Percentiles rank a stretch among this genome's conserved stretches.
These are phyloP conservation scores for Epinephelus moara DNA, from an alignment of 2,113 vertebrate genomes.

Conservation along the genomic window DNA sequence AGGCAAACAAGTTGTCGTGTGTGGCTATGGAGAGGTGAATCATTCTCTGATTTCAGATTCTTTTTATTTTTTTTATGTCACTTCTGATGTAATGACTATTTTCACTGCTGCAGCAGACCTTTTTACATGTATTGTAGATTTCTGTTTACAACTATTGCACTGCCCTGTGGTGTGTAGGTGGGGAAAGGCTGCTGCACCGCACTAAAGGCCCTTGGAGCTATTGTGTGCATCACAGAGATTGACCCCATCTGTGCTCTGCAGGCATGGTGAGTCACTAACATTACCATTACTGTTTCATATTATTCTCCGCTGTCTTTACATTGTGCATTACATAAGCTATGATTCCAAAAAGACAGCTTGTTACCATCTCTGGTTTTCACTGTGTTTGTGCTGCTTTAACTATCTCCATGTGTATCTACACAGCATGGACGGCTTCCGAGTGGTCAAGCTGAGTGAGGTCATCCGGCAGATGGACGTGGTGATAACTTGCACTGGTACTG, in stretches of 20 bases:
- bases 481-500: conserved; percentile 97
- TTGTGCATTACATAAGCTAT: conserved; percentile 10
- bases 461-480: conserved; percentile 98
- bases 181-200: conserved; percentile 98
- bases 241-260: conserved; percentile 99
- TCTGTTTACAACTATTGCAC: conserved; percentile 13
- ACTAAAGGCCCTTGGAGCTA: conserved; percentile 95
- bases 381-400: background rate
- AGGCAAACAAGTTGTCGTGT: conserved; percentile 98
- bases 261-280: conserved; percentile 90
- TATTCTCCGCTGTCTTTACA: background rate
- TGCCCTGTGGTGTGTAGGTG: conserved; percentile 83
- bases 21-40: conserved; percentile 98
- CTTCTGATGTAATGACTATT: conserved; percentile 12
- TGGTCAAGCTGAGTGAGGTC: conserved; percentile 97
- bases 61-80: no score
- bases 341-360: background rate
- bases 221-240: conserved; percentile 97
- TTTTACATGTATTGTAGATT: background rate
- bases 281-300: conserved; percentile 2
- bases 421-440: conserved; percentile 99
- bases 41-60: conserved; percentile 20
- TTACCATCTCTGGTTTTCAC: background rate
- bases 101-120: background rate
- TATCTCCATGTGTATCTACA: conserved; percentile 25